These are phyloP conservation scores for Chirona hameri DNA, from an alignment of 2,888 invertebrate species.

Conservation along the genomic window DNA sequence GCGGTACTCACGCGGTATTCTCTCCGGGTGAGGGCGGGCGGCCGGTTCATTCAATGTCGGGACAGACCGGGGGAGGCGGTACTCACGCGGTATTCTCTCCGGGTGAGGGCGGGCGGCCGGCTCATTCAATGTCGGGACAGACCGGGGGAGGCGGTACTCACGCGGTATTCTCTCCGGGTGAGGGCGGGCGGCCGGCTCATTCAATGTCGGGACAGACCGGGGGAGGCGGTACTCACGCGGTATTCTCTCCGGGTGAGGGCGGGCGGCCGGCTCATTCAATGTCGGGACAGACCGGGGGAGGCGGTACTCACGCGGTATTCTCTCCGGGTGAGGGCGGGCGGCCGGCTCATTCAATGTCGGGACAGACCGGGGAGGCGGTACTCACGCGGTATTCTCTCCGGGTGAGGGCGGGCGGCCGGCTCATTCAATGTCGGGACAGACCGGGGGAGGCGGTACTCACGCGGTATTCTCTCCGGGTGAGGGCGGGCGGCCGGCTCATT, in stretches of 20 bases:
- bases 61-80: no score
- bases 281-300: no score
- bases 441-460: conserved; percentile 47
- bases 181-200: no score
- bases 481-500: no score
- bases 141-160: conserved; percentile 44
- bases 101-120: conserved; percentile 91
- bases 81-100: conserved; percentile 77
- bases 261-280: no score
- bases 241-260: conserved; percentile 90
- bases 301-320: conserved; percentile 67
- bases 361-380: conserved; percentile 31
- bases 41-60: no score
- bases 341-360: no score
- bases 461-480: conserved; percentile 90
- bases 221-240: conserved; percentile 56
- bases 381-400: conserved; percentile 81
- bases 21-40: conserved; percentile 88
- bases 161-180: conserved; percentile 92
- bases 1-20: conserved; percentile 67
- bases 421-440: no score
- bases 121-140: no score
- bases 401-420: conserved; percentile 88
- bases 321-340: conserved; percentile 88
- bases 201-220: no score